phyloP scores from a whole-genome alignment of 2,113 vertebrate genomes.

The Pica pica region DNA sequence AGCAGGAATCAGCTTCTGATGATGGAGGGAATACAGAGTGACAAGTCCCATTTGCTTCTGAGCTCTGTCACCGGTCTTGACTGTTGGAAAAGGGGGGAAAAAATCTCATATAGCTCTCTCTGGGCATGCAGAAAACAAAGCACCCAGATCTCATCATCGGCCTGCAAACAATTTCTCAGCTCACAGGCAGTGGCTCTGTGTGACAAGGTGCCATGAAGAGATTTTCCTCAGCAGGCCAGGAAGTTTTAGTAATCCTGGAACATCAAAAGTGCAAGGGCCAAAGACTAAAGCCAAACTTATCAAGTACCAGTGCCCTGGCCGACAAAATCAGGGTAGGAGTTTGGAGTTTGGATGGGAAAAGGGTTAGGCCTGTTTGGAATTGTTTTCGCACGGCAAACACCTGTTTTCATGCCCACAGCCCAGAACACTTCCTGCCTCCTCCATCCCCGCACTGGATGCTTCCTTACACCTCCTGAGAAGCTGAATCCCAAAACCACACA shows the following conservation, averaged over 20 bases:
- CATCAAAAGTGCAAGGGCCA: neutral
- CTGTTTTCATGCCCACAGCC: neutral
- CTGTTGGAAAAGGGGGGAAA: neutral
- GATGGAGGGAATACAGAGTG: neutral
- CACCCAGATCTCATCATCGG: neutral
- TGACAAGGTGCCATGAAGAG: neutral
- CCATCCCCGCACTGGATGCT: too few species aligned
- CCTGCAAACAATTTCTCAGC: neutral
- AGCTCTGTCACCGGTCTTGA: neutral
- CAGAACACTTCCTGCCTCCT: neutral
- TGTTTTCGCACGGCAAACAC: neutral
- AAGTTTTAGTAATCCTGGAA: neutral
- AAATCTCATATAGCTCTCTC: neutral
- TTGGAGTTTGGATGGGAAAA: neutral
- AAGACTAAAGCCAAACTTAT: neutral
- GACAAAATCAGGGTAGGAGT: neutral
- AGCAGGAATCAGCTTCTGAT: neutral
- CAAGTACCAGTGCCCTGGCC: neutral
- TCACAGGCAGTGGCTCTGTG: neutral
- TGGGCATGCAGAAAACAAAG: neutral
- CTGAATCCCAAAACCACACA: neutral
- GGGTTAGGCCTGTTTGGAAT: neutral
- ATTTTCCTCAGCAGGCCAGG: neutral
- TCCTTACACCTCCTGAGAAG: accelerated
- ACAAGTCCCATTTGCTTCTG: neutral